These are phyloP conservation scores for Lacerta agilis DNA, from an alignment of 2,797 vertebrate species.

Conservation along the genomic window DNA sequence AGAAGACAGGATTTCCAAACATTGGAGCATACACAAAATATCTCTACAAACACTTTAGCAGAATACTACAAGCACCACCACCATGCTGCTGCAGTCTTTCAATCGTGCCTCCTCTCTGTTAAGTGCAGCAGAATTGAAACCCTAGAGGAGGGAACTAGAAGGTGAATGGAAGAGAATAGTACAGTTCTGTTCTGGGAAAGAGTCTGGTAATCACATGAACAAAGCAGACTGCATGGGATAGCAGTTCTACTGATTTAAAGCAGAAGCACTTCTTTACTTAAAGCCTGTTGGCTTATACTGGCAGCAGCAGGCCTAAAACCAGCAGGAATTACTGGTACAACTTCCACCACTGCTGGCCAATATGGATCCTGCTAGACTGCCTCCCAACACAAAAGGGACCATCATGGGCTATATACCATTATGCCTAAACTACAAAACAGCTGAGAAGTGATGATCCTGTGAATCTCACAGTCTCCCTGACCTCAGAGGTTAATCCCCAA, in stretches of 20 bases:
- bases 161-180: not conserved
- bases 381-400: not conserved
- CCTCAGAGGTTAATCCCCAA: conserved; percentile 51
- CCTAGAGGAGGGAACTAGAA: not conserved
- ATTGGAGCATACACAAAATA: not conserved
- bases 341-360: not conserved
- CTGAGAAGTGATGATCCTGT: not conserved
- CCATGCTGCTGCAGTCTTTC: not conserved
- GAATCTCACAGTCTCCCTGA: not conserved
- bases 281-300: not conserved
- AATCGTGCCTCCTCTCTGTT: not conserved
- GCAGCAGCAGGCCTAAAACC: not conserved
- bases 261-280: not conserved
- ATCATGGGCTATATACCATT: not conserved
- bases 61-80: not conserved
- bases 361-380: conserved; percentile 4
- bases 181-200: not conserved
- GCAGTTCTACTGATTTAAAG: not conserved
- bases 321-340: not conserved
- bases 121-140: not conserved
- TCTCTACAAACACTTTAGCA: not conserved
- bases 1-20: not conserved
- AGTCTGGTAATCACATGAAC: not conserved
- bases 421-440: not conserved
- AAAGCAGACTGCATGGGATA: not conserved